Base-by-base conservation (phyloP, 2,113 vertebrate species). In the Cebidichthys violaceus region DNA sequence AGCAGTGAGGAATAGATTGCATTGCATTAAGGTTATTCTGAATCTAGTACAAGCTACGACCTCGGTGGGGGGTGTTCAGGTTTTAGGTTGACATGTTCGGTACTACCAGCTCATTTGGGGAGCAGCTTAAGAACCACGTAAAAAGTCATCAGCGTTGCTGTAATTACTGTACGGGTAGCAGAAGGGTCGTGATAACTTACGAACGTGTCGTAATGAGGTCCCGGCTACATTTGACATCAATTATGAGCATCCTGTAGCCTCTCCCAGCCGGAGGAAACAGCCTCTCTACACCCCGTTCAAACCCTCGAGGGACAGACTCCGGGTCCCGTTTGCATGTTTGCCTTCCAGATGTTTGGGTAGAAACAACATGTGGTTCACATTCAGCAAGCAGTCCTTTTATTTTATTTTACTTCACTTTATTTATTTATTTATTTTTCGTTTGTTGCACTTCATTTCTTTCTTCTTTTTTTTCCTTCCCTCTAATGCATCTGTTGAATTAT, bases 141-240 rank as follows among this genome's bases (percentile, higher is more conserved):
- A 85, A 85, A 87, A 92, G 89, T 90, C 87, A 88, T 90, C 83
- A 82, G 31, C 24, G 80, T 59, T 85, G 84, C 59, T 90, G 89
- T 93, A 93, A 93, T 93, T 89, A 83, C 85, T 89, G 71, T 79
- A 85, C 79, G 68, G n/a, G 77, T 18, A 74, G 89, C 71, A 59
- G 59, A 88, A 86, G 90, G 91, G 93, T 89, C 82, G 76, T 24
- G 6, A 59, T 91, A 90, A 92, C 88, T 81, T 93, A 93, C 93
- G 93, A 92, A 83, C 82, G 59, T 86, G 89, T 91, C 91, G 76
- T 90, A 90, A 91, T 91, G 89, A 90, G 88, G 85, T 85, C 89
- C 66, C 59, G 1, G 79, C 67, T 80, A 86, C 76, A 47, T 90
- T 90, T 89, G 88, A 89, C 86, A 90, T 86, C 78, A 90, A 91